Evolutionary conservation across 1,140 invertebrate genomes (phyloP).

Genomic region (Halictus rubicundus): DNA sequence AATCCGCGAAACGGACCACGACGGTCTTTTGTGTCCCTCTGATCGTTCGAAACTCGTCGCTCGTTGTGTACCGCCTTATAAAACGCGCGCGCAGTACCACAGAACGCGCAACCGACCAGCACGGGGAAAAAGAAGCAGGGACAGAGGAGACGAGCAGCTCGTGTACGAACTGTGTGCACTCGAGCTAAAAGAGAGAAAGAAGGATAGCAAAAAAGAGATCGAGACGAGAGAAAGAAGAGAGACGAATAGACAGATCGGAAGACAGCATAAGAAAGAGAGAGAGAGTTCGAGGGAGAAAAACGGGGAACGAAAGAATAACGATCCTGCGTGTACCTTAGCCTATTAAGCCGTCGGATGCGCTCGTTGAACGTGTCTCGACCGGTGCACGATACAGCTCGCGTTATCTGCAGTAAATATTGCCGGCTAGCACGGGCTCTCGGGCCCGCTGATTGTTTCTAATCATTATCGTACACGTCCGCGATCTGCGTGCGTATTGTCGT

Average conservation of each 20-base stretch:
- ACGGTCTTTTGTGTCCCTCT: conserved; percentile 30
- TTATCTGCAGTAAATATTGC: conserved; percentile 54
- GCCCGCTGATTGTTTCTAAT: conserved; percentile 48
- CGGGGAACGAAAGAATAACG: conserved; percentile 21
- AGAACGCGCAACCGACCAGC: conserved; percentile 36
- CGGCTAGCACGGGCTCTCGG: conserved; percentile 20
- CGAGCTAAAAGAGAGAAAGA: conserved; percentile 18
- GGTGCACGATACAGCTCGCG: conserved; percentile 44
- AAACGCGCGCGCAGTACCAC: conserved; percentile 53
- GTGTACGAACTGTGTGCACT: conserved; percentile 24
- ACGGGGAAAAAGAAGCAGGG: neutral
- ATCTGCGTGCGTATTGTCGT: conserved; percentile 32
- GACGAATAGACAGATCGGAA: neutral
- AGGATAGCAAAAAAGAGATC: neutral
- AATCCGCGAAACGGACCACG: conserved; percentile 11
- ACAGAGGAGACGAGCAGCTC: neutral
- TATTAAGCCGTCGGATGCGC: conserved; percentile 53
- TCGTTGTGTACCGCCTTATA: conserved; percentile 53
- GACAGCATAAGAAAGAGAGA: neutral
- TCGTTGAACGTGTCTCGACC: conserved; percentile 41
- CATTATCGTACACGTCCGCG: conserved; percentile 46
- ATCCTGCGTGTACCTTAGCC: conserved; percentile 47
- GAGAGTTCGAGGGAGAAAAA: neutral
- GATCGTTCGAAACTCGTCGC: conserved; percentile 29
- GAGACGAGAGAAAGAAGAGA: neutral